phyloP scores from a whole-genome alignment of 2,113 vertebrate species.

The Etheostoma spectabile region DNA sequence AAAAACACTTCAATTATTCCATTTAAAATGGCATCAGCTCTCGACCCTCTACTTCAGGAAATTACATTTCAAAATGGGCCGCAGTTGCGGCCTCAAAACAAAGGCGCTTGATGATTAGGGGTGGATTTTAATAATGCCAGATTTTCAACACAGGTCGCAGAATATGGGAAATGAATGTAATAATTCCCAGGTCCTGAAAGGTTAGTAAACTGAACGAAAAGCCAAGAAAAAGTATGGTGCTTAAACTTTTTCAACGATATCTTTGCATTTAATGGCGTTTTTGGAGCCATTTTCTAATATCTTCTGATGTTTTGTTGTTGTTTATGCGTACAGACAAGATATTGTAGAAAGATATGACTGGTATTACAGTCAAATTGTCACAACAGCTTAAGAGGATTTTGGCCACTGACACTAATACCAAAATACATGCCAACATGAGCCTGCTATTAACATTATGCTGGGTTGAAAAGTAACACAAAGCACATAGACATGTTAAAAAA shows the following conservation, averaged over 20 bases:
- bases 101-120: constrained; percentile 66
- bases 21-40: constrained; percentile 76
- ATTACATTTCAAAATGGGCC: constrained; percentile 76
- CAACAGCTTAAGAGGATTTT: constrained; percentile 28
- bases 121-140: constrained; percentile 70
- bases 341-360: not conserved
- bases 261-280: constrained; percentile 21
- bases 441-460: constrained; percentile 13
- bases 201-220: constrained; percentile 53
- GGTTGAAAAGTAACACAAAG: constrained; percentile 46
- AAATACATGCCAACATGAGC: constrained; percentile 23
- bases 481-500: constrained; percentile 49
- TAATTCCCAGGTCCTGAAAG: constrained; percentile 55
- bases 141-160: constrained; percentile 62
- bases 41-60: constrained; percentile 76
- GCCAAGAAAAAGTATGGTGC: constrained; percentile 10
- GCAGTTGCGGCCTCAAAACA: constrained; percentile 64
- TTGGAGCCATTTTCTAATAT: constrained; percentile 2
- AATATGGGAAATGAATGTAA: constrained; percentile 54
- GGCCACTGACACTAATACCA: constrained; percentile 27
- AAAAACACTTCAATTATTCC: constrained; percentile 71
- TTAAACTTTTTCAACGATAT: constrained; percentile 41
- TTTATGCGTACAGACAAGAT: constrained; percentile 7
- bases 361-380: constrained; percentile 26
- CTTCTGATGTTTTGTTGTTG: constrained; percentile 16